Evolutionary conservation across 2,888 invertebrate species (phyloP).

Genomic region (Dolichopus griseipennis): DNA sequence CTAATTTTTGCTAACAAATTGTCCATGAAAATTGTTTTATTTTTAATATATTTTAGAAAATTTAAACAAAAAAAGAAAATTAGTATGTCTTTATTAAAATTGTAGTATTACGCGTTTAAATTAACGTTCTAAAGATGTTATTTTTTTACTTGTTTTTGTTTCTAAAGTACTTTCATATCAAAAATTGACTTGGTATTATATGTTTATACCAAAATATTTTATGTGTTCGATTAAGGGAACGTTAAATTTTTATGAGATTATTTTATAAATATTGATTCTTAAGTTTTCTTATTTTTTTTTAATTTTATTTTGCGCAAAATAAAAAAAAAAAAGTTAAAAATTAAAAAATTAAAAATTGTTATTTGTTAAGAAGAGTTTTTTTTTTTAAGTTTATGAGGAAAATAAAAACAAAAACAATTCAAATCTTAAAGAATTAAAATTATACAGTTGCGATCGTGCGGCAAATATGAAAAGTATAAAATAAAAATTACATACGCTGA

Average conservation of each 20-base stretch:
- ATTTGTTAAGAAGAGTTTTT: too few species aligned
- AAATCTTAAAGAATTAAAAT: not conserved
- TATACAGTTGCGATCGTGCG: slow-evolving; percentile 6
- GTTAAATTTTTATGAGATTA: slow-evolving; percentile 3
- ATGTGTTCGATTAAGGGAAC: slow-evolving; percentile 4
- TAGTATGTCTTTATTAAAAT: too few species aligned
- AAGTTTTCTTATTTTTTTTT: not conserved
- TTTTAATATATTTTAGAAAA: too few species aligned
- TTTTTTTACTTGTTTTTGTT: not conserved
- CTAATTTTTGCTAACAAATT: too few species aligned
- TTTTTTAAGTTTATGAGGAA: too few species aligned
- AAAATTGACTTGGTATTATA: slow-evolving; percentile 6
- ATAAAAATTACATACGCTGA: not conserved
- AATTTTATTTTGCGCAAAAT: not conserved
- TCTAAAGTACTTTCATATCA: not conserved
- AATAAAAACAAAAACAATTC: not conserved
- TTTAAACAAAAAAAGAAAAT: too few species aligned
- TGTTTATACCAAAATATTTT: slow-evolving; percentile 6
- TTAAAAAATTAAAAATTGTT: too few species aligned
- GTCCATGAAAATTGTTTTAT: too few species aligned
- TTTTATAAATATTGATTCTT: slow-evolving; percentile 1
- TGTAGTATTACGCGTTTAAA: too few species aligned
- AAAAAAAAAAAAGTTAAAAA: not conserved
- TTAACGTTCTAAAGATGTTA: too few species aligned
- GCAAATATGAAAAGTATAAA: not conserved